These are phyloP conservation scores for Brenthis ino DNA, from an alignment of 2,888 invertebrate genomes.

Conservation along the genomic window DNA sequence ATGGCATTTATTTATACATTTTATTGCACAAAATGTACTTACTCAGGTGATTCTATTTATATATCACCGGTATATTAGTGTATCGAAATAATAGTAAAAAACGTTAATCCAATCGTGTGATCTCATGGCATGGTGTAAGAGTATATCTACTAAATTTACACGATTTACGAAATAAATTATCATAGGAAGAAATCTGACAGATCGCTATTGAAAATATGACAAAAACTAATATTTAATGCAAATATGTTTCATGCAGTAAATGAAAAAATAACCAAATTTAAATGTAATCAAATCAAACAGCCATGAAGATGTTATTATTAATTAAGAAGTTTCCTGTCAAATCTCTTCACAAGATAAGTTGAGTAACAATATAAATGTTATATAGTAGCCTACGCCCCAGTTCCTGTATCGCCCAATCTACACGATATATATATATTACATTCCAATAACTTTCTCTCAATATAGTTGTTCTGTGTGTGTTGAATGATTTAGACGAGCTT, in stretches of 20 bases:
- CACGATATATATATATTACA: slow-evolving; percentile 61
- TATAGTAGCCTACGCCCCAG: slow-evolving; percentile 49
- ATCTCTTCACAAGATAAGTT: slow-evolving; percentile 10
- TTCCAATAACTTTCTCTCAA: slow-evolving; percentile 70
- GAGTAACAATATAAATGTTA: slow-evolving; percentile 42
- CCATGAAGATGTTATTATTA: background rate
- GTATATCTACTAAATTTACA: slow-evolving; percentile 44
- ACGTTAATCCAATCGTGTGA: slow-evolving; percentile 67
- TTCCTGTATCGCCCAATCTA: slow-evolving; percentile 49
- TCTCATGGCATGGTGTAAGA: slow-evolving; percentile 73
- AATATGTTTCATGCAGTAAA: slow-evolving; percentile 6
- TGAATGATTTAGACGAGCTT: slow-evolving; percentile 69
- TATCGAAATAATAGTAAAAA: slow-evolving; percentile 55
- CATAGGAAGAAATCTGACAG: slow-evolving; percentile 1
- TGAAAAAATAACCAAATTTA: slow-evolving; percentile 3
- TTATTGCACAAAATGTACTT: slow-evolving; percentile 81
- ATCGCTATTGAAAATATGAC: slow-evolving; percentile 2
- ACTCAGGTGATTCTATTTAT: slow-evolving; percentile 60
- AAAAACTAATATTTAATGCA: background rate
- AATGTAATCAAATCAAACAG: background rate
- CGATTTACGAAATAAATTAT: slow-evolving; percentile 20
- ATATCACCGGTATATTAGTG: slow-evolving; percentile 55
- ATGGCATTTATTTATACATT: slow-evolving; percentile 72
- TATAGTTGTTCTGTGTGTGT: slow-evolving; percentile 65
- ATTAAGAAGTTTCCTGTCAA: slow-evolving; percentile 4